These are phyloP conservation scores for Octopus sinensis DNA, from an alignment of 1,140 invertebrate species.

Conservation along the genomic window DNA sequence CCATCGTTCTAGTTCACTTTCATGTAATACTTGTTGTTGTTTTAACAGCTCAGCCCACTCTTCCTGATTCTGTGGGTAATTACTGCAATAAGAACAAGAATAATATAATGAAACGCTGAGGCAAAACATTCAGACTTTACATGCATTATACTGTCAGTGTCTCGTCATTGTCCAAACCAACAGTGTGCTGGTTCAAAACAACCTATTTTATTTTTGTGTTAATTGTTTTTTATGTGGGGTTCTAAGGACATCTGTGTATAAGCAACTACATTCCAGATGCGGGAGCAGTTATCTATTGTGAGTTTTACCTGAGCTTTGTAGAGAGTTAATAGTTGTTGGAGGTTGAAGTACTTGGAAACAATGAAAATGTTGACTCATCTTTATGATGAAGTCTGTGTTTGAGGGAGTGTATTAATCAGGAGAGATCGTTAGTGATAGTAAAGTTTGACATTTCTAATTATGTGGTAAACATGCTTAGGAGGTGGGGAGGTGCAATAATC, in stretches of 20 bases:
- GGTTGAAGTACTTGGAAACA: too few relatives aligned
- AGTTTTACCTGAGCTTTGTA: too few relatives aligned
- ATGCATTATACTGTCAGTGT: not conserved
- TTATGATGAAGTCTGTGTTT: too few relatives aligned
- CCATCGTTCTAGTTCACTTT: conserved; percentile 74
- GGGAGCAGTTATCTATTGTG: not conserved
- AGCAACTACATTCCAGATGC: not conserved
- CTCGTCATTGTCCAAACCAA: conserved; percentile 58
- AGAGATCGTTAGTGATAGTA: too few relatives aligned
- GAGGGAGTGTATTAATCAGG: too few relatives aligned
- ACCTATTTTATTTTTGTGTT: not conserved
- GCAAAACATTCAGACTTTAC: too few relatives aligned
- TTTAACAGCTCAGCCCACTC: conserved; percentile 74
- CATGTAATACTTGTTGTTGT: conserved; percentile 73
- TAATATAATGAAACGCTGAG: conserved; percentile 43
- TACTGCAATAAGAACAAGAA: conserved; percentile 49
- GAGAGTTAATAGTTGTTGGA: too few relatives aligned
- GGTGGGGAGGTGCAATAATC: too few relatives aligned
- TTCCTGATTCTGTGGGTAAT: conserved; percentile 68
- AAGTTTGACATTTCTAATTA: too few relatives aligned
- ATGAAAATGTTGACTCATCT: too few relatives aligned
- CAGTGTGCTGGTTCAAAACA: conserved; percentile 13
- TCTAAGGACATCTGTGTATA: too few relatives aligned
- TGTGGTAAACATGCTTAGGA: too few relatives aligned
- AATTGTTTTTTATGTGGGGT: not conserved